Evolutionary conservation across 2,797 vertebrate species (phyloP).

Genomic region (Malurus splendens): DNA sequence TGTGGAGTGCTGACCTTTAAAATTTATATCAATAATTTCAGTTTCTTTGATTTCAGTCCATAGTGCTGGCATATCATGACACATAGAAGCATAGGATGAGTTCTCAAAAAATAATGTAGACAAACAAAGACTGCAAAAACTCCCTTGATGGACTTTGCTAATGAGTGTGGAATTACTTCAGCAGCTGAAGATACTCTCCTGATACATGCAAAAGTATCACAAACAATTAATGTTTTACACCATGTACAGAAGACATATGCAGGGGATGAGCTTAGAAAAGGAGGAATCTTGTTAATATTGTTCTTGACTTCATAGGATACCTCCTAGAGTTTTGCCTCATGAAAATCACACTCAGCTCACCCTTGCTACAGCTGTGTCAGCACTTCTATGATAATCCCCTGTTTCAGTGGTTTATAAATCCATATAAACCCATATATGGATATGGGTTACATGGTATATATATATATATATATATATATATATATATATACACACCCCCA

Average conservation of each 20-base stretch:
- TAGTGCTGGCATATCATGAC: neutral
- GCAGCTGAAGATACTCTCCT: neutral
- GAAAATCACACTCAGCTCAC: fast-evolving
- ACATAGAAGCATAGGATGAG: neutral
- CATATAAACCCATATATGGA: no score
- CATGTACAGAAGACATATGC: neutral
- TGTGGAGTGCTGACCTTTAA: neutral
- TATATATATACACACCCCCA: neutral
- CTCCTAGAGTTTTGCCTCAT: neutral
- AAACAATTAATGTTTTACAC: neutral
- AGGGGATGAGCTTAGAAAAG: neutral
- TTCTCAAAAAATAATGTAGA: neutral
- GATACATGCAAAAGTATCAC: neutral
- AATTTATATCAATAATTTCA: neutral
- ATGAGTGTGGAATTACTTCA: neutral
- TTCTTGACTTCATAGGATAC: neutral
- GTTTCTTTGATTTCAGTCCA: neutral
- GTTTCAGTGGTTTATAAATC: neutral
- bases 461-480: no score
- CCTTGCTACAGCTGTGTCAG: neutral
- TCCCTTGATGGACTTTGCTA: neutral
- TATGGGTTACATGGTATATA: no score
- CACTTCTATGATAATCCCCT: neutral
- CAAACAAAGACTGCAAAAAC: neutral
- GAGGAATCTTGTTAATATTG: neutral